A percentile compares a stretch with the other conserved stretches of the same genome.
These are phyloP conservation scores for Arctopsyche grandis DNA, from an alignment of 1,140 invertebrate species.

Conservation along the genomic window DNA sequence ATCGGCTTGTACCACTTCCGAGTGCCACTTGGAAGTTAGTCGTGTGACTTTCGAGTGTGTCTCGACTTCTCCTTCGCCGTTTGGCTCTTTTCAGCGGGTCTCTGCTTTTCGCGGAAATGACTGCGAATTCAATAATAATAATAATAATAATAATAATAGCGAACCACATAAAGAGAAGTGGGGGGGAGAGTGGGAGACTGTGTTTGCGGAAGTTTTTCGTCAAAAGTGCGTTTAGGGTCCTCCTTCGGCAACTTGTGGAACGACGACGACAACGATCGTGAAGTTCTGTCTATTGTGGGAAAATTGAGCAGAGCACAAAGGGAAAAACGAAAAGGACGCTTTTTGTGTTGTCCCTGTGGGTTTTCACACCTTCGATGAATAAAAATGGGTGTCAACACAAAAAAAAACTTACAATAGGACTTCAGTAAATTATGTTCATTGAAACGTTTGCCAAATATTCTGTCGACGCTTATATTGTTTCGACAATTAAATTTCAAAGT, in stretches of 20 bases:
- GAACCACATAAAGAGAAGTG: too few relatives aligned
- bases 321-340: not conserved
- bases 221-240: slow-evolving; percentile 14
- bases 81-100: too few relatives aligned
- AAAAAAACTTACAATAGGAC: too few relatives aligned
- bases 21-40: slow-evolving; percentile 16
- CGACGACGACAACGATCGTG: not conserved
- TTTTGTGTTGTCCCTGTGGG: not conserved
- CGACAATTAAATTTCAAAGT: too few relatives aligned
- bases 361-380: not conserved
- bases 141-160: too few relatives aligned
- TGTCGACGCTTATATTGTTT: too few relatives aligned
- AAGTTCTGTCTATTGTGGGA: slow-evolving; percentile 21
- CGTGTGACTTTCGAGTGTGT: not conserved
- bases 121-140: slow-evolving; percentile 16
- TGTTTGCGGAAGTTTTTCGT: slow-evolving; percentile 12
- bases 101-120: not conserved
- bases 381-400: too few relatives aligned
- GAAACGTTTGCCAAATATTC: too few relatives aligned
- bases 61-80: too few relatives aligned
- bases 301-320: slow-evolving; percentile 11
- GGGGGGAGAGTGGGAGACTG: not conserved
- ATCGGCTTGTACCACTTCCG: not conserved
- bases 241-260: slow-evolving; percentile 10
- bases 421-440: too few relatives aligned